Conservation (phyloP, 2,888 invertebrate species). For the Athalia circularis region DNA sequence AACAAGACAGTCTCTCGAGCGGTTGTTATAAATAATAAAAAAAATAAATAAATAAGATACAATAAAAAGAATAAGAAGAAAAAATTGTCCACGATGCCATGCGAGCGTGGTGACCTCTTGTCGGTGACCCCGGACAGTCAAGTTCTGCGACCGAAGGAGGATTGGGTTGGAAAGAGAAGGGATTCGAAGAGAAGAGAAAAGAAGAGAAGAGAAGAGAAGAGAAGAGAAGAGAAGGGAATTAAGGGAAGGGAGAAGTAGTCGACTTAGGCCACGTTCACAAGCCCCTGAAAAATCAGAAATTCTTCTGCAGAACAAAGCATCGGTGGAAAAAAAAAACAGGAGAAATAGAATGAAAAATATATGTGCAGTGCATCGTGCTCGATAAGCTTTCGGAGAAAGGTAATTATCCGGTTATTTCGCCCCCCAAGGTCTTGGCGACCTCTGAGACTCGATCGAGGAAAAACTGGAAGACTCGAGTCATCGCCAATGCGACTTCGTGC, state of each 20-base stretch:
- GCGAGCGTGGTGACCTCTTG: conserved; percentile 64
- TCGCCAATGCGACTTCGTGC: not conserved
- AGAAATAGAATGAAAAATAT: no score
- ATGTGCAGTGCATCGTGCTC: conserved; percentile 14
- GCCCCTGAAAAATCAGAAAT: conserved; percentile 33
- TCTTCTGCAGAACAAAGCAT: conserved; percentile 3
- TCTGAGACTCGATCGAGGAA: conserved; percentile 37
- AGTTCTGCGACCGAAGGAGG: conserved; percentile 51
- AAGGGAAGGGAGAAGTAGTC: conserved; percentile 7
- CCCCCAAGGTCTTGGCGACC: conserved; percentile 34
- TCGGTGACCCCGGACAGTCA: conserved; percentile 61
- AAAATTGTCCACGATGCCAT: conserved; percentile 62
- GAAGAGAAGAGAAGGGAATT: not conserved
- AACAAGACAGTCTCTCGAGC: conserved; percentile 41
- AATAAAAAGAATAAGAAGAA: conserved; percentile 51
- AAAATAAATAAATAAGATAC: not conserved
- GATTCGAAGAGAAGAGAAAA: conserved; percentile 42
- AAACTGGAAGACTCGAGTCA: conserved; percentile 33
- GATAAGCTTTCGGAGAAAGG: conserved; percentile 20
- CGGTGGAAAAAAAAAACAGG: conserved; percentile 7
- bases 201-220: not conserved
- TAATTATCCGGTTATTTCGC: conserved; percentile 37
- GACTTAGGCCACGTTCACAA: conserved; percentile 38
- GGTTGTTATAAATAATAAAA: conserved; percentile 31
- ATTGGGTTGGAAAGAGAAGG: conserved; percentile 28